Evolutionary conservation across 1,140 invertebrate species (phyloP), one percentile per base, ranked within the genome.

Genomic region (Procambarus virginalis): DNA sequence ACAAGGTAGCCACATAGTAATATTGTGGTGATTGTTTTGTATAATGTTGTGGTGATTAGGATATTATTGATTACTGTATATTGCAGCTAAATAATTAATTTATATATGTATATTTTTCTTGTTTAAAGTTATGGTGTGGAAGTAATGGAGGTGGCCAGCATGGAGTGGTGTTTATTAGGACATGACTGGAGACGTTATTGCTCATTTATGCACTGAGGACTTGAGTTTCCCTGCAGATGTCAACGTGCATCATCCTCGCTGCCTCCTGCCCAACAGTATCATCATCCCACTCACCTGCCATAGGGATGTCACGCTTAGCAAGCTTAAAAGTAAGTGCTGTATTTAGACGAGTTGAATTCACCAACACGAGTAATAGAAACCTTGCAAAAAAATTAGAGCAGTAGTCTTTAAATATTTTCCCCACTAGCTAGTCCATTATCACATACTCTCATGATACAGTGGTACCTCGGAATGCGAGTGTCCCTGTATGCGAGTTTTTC

Each of bases 211-310:
- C 46, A 46, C 3, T 84, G 81, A 84, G 46, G 17, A 49, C 17
- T 73, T 64, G 64, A 64, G 81, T 45, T n/a, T 48, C 58, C 9
- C 64, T n/a, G 22, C 81, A 64, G 48, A 84, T 84, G 89, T 90
- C 77, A 73, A 12, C 82, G 46, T 86, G 79, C 55, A 70, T 82
- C 48, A 80, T 80, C 68, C 51, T 82, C 45, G 64, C 70, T 82
- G 89, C 58, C 77, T 90, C 77, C 84, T 84, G 83, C 77, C 89
- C 22, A 85, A 86, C 64, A 84, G 89, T 34, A 70, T 90, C 20
- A 80, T 82, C 17, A 45, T 90, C 22, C 58, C 82, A n/a, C 73
- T 83, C 84, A 70, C 84, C 64, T 82, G 79, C 51, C 76, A 68
- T 55, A 79, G 22, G 49, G 81, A 85, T n/a, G n/a, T 90, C 55